Percentiles rank a stretch among this genome's conserved stretches.
Evolutionary conservation across 1,140 invertebrate genomes (phyloP).

Genomic region (Drosophila sproati): DNA sequence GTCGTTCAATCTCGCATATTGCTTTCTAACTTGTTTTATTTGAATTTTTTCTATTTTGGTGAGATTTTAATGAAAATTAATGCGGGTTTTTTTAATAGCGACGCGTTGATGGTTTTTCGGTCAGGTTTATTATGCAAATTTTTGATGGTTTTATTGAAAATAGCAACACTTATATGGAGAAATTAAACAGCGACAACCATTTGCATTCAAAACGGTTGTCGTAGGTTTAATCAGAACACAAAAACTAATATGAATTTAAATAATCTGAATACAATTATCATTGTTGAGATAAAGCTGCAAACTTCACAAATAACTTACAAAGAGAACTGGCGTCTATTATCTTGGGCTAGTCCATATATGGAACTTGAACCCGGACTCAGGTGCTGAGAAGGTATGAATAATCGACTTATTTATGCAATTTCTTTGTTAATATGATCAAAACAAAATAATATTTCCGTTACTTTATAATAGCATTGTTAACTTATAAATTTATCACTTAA

Average conservation of each 20-base stretch:
- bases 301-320: background rate
- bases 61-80: conserved; percentile 45
- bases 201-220: conserved; percentile 10
- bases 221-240: background rate
- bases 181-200: conserved; percentile 43
- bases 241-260: background rate
- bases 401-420: background rate
- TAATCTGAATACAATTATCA: conserved; percentile 6
- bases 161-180: conserved; percentile 41
- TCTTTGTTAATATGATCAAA: background rate
- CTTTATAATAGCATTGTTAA: too few species aligned
- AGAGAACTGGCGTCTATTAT: background rate
- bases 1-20: background rate
- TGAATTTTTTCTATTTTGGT: conserved; percentile 10
- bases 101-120: conserved; percentile 11
- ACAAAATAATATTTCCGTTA: too few species aligned
- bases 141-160: conserved; percentile 41
- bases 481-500: too few species aligned
- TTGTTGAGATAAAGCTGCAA: background rate
- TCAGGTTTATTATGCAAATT: conserved; percentile 57
- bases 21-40: conserved; percentile 10
- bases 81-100: conserved; percentile 23
- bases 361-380: too few species aligned
- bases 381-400: too few species aligned
- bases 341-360: background rate